phyloP scores from a whole-genome alignment of 2,888 invertebrate genomes.

The Hypercompe scribonia region DNA sequence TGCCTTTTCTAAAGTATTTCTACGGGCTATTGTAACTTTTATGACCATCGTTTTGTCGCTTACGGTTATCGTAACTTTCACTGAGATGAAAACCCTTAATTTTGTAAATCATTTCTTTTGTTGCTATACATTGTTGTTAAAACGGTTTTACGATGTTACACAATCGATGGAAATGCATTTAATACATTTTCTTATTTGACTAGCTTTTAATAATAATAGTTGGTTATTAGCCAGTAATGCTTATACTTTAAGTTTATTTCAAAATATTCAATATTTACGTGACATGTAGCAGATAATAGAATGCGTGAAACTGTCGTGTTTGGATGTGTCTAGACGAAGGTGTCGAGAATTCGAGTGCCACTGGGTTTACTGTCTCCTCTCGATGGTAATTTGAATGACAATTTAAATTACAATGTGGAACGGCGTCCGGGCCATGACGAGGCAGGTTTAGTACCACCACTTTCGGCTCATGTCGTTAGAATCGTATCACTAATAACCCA shows the following conservation, averaged over 20 bases:
- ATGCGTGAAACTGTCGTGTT: constrained; percentile 52
- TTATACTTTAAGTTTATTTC: not conserved
- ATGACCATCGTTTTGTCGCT: constrained; percentile 79
- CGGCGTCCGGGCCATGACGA: constrained; percentile 80
- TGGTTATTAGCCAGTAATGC: not conserved
- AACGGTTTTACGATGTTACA: constrained; percentile 67
- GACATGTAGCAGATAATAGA: constrained; percentile 46
- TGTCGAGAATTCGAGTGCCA: constrained; percentile 82
- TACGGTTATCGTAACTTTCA: constrained; percentile 81
- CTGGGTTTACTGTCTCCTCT: constrained; percentile 71
- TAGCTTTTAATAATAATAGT: constrained; percentile 39
- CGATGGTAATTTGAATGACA: constrained; percentile 78
- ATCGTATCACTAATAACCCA: constrained; percentile 62
- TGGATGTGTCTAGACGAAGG: constrained; percentile 66
- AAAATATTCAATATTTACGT: constrained; percentile 31
- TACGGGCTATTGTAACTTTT: constrained; percentile 75
- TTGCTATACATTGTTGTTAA: constrained; percentile 76
- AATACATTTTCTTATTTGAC: constrained; percentile 51
- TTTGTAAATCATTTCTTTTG: constrained; percentile 82
- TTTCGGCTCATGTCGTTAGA: constrained; percentile 62
- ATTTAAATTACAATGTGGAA: constrained; percentile 80
- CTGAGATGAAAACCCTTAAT: constrained; percentile 82
- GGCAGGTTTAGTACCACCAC: constrained; percentile 67
- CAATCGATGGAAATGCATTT: constrained; percentile 39
- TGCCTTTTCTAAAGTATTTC: constrained; percentile 46